These are phyloP conservation scores for Tetragonula carbonaria DNA, from an alignment of 2,888 invertebrate genomes.

Conservation along the genomic window DNA sequence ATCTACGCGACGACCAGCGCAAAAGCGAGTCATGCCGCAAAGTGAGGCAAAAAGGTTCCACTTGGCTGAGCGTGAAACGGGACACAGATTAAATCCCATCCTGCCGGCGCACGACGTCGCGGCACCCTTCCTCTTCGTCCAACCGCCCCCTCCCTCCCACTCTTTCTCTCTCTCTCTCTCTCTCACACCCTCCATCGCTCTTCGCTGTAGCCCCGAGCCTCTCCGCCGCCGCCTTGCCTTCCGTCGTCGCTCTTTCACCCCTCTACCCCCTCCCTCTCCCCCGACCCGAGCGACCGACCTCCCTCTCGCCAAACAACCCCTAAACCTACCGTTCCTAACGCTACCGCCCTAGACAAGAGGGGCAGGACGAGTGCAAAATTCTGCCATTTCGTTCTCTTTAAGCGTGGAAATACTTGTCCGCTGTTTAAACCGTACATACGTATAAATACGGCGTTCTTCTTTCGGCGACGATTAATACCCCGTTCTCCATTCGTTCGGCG, in stretches of 20 bases:
- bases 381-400: conserved; percentile 65
- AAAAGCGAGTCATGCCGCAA: conserved; percentile 83
- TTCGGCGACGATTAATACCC: conserved; percentile 35
- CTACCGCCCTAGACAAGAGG: conserved; percentile 58
- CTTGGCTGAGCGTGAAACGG: conserved; percentile 86
- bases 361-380: conserved; percentile 43
- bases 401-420: conserved; percentile 63
- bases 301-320: conserved; percentile 76
- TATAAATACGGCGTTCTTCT: conserved; percentile 46
- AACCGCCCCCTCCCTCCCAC: conserved; percentile 46
- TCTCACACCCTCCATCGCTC: too few species aligned
- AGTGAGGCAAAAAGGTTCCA: conserved; percentile 85
- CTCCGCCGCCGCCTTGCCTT: too few species aligned
- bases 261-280: conserved; percentile 50
- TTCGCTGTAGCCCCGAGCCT: too few species aligned
- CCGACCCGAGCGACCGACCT: conserved; percentile 45
- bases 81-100: conserved; percentile 86
- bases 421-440: conserved; percentile 42
- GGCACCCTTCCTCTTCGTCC: conserved; percentile 71
- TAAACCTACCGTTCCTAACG: conserved; percentile 55
- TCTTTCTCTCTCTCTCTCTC: conserved; percentile 7
- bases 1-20: conserved; percentile 84
- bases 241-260: not conserved
- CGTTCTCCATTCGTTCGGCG: not conserved
- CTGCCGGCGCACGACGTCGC: conserved; percentile 80